Evolutionary conservation across 1,140 invertebrate species (phyloP).

Genomic region (Odontomachus brunneus): DNA sequence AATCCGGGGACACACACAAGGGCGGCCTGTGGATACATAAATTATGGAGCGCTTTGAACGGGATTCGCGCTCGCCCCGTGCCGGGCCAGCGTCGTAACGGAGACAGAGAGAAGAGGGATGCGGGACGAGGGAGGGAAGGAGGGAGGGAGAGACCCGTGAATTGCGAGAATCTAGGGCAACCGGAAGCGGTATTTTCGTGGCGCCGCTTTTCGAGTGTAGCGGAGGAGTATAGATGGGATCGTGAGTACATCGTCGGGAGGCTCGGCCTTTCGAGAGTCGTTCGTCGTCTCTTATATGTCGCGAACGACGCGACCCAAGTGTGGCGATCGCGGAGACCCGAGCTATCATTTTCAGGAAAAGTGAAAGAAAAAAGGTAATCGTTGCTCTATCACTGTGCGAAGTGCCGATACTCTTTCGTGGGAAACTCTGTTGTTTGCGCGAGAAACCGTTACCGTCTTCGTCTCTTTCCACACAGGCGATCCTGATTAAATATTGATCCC

Average conservation of each 20-base stretch:
- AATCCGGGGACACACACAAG: constrained; percentile 58
- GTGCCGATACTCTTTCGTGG: background rate
- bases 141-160: constrained; percentile 56
- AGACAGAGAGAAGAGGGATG: background rate
- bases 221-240: constrained; percentile 47
- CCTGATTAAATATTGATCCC: too few species aligned
- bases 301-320: too few species aligned
- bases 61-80: constrained; percentile 62
- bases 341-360: too few species aligned
- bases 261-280: constrained; percentile 7
- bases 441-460: too few species aligned
- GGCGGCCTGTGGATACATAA: constrained; percentile 70
- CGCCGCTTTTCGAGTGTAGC: constrained; percentile 67
- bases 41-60: constrained; percentile 74
- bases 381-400: background rate
- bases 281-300: constrained; percentile 1
- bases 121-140: background rate
- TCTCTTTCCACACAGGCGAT: background rate
- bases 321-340: too few species aligned
- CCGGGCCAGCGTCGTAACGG: constrained; percentile 45
- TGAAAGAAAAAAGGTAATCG: too few species aligned
- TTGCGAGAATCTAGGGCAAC: constrained; percentile 74
- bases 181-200: constrained; percentile 76
- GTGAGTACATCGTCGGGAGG: background rate
- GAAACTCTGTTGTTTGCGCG: background rate